These are phyloP conservation scores for Ptychadena robeensis DNA, from an alignment of 2,797 vertebrate species.

Conservation along the genomic window DNA sequence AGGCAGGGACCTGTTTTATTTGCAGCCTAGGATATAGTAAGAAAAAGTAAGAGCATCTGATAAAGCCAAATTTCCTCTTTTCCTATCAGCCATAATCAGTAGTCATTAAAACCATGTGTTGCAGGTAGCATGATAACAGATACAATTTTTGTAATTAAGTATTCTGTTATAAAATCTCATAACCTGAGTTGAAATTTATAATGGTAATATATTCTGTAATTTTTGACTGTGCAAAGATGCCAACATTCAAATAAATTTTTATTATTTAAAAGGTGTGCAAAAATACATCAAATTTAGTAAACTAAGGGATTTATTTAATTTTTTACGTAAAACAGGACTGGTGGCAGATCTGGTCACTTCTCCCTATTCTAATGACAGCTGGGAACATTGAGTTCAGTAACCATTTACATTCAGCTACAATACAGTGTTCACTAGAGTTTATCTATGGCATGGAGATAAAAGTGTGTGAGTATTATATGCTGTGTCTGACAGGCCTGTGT, in stretches of 20 bases:
- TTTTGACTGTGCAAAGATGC: no score
- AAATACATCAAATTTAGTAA: no score
- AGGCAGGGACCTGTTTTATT: conserved; percentile 12
- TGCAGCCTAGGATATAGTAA: conserved; percentile 15
- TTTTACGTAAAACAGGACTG: not conserved
- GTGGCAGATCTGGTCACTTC: not conserved
- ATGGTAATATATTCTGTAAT: not conserved
- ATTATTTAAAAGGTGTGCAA: no score
- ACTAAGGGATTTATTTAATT: no score
- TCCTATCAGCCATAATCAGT: not conserved
- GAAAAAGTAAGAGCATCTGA: conserved; percentile 2
- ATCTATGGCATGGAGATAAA: no score
- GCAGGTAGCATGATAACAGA: not conserved
- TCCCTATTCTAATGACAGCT: not conserved
- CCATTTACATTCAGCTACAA: not conserved
- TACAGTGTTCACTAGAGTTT: not conserved
- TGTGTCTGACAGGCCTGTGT: no score
- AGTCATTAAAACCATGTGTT: not conserved
- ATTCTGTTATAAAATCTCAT: not conserved
- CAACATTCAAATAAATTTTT: no score
- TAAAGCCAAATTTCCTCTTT: not conserved
- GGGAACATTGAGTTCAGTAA: not conserved
- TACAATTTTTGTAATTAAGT: not conserved
- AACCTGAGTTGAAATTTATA: not conserved
- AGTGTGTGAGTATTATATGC: no score